Evolutionary conservation across 2,888 invertebrate genomes (phyloP).

Genomic region (Luperina nickerlii): DNA sequence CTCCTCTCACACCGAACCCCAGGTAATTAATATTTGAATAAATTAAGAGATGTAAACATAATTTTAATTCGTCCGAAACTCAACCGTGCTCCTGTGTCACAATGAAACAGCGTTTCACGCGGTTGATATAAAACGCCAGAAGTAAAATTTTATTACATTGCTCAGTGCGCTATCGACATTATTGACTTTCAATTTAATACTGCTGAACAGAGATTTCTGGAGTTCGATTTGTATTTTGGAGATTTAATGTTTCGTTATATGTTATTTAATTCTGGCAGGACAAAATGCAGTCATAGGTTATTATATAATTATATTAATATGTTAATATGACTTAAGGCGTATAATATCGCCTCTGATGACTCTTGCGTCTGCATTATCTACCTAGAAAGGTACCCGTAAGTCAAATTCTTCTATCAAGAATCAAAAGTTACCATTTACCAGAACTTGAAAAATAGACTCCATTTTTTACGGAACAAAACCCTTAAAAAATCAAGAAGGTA

Average conservation of each 20-base stretch:
- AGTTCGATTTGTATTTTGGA: neutral
- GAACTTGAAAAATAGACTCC: neutral
- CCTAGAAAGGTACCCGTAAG: neutral
- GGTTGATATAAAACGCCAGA: slow-evolving; percentile 27
- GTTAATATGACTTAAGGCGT: neutral
- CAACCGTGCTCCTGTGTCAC: slow-evolving; percentile 28
- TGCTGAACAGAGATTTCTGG: neutral
- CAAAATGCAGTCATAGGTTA: neutral
- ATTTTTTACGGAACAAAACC: neutral
- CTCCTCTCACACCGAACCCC: slow-evolving; percentile 17
- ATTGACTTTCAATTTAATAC: slow-evolving; percentile 14
- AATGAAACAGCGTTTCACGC: slow-evolving; percentile 6
- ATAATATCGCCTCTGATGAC: neutral
- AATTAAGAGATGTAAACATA: slow-evolving; percentile 52
- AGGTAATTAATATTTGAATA: slow-evolving; percentile 58
- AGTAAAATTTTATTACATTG: slow-evolving; percentile 8
- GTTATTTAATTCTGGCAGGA: neutral
- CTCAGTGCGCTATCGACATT: neutral
- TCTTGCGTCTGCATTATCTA: neutral
- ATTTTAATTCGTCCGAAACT: slow-evolving; percentile 51
- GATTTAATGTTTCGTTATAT: neutral
- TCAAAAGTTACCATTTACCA: neutral
- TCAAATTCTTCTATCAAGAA: neutral
- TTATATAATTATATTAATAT: neutral
- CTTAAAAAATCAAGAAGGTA: slow-evolving; percentile 7